Evolutionary conservation across 2,888 invertebrate genomes (phyloP).

Genomic region (Drosophila austrosaltans): DNA sequence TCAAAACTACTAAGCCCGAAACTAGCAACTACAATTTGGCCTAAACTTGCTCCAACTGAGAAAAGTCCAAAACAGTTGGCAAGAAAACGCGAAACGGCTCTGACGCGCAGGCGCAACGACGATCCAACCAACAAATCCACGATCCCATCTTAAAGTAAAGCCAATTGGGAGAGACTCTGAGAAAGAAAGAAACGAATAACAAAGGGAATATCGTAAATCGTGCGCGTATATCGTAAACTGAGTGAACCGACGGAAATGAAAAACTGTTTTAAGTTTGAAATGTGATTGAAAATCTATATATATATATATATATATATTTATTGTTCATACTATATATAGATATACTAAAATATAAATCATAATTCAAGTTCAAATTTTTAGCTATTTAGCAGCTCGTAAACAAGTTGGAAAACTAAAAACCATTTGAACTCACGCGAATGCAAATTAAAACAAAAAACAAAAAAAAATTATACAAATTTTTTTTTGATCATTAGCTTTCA

Average conservation of each 20-base stretch:
- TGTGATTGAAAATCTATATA: background rate
- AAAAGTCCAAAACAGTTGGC: slow-evolving; percentile 53
- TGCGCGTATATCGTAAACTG: slow-evolving; percentile 41
- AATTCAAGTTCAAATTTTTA: slow-evolving; percentile 45
- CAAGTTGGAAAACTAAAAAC: slow-evolving; percentile 35
- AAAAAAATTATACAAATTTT: background rate
- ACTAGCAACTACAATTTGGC: slow-evolving; percentile 13
- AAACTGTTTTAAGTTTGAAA: slow-evolving; percentile 4
- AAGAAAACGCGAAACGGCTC: slow-evolving; percentile 60
- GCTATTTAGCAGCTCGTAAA: slow-evolving; percentile 56
- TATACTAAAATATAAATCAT: background rate
- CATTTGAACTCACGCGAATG: slow-evolving; percentile 62
- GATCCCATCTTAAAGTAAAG: background rate
- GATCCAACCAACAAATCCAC: background rate
- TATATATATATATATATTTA: background rate
- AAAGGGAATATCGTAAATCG: slow-evolving; percentile 43
- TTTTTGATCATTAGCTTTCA: slow-evolving; percentile 36
- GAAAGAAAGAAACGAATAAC: too few relatives aligned
- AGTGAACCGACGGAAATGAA: slow-evolving; percentile 44
- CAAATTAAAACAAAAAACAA: slow-evolving; percentile 40
- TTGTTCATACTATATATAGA: background rate
- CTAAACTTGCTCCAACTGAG: slow-evolving; percentile 32
- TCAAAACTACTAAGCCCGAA: slow-evolving; percentile 54
- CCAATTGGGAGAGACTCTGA: slow-evolving; percentile 34
- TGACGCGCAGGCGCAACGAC: slow-evolving; percentile 69